These are phyloP conservation scores for Riparia riparia DNA, from an alignment of 2,113 vertebrate genomes.

Conservation along the genomic window DNA sequence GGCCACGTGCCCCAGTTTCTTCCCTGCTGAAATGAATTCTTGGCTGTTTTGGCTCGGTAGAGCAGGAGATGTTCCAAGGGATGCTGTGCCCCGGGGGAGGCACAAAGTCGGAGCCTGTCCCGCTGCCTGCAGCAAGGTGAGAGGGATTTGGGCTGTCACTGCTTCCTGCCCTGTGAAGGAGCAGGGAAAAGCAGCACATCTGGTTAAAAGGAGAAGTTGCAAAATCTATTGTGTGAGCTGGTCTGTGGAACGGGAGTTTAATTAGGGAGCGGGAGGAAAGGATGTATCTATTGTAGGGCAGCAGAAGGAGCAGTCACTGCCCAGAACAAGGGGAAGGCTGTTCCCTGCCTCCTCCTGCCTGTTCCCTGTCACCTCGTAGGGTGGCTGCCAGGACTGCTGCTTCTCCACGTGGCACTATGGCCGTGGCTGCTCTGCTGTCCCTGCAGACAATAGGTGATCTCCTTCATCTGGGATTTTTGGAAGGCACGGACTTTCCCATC, in stretches of 20 bases:
- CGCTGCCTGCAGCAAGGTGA: background rate
- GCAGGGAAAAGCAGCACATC: background rate
- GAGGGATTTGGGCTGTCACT: background rate
- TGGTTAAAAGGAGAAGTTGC: background rate
- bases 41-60: constrained; percentile 1
- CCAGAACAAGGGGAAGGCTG: background rate
- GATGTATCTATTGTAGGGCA: background rate
- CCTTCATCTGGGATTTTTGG: background rate
- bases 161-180: fast-evolving
- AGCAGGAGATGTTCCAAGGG: background rate
- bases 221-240: background rate
- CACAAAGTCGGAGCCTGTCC: background rate
- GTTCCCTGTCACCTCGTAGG: fast-evolving
- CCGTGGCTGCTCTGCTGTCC: fast-evolving
- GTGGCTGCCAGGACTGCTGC: background rate
- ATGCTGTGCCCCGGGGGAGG: background rate
- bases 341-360: background rate
- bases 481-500: background rate
- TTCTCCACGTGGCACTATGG: fast-evolving
- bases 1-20: background rate
- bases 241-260: background rate
- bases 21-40: constrained; percentile 4
- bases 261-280: background rate
- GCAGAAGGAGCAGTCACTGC: background rate
- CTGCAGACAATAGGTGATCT: fast-evolving